A percentile compares a stretch with the other conserved stretches of the same genome.
phyloP scores from a whole-genome alignment of 2,797 vertebrate genomes.

The Muscicapa comitata region DNA sequence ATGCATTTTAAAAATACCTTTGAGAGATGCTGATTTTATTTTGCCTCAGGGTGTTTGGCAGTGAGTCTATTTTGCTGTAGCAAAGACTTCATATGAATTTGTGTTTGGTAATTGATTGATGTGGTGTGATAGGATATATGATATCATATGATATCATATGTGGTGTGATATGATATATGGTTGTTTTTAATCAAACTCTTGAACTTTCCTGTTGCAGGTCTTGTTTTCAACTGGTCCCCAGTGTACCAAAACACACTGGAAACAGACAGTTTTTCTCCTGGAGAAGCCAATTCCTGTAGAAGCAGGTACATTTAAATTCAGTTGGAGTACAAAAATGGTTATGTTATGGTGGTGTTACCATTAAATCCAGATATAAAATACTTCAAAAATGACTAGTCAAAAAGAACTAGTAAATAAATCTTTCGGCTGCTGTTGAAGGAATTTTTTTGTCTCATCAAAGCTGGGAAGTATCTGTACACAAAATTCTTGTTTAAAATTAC shows the following conservation, averaged over 20 bases:
- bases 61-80: conserved; percentile 73
- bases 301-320: conserved; percentile 76
- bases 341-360: not conserved
- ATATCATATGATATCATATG: not conserved
- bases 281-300: conserved; percentile 85
- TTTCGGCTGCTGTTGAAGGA: not conserved
- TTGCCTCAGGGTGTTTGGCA: conserved; percentile 69
- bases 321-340: not conserved
- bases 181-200: conserved; percentile 72
- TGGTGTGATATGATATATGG: conserved; percentile 67
- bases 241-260: conserved; percentile 91
- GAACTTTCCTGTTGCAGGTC: conserved; percentile 80
- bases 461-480: not conserved
- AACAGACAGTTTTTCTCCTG: conserved; percentile 90
- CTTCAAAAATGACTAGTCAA: rapidly evolving
- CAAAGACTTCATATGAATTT: conserved; percentile 68
- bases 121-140: conserved; percentile 61
- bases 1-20: conserved; percentile 77
- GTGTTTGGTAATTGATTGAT: conserved; percentile 70
- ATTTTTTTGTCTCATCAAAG: not conserved
- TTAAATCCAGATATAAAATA: not conserved
- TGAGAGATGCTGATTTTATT: conserved; percentile 22
- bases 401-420: not conserved
- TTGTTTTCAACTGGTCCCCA: conserved; percentile 90
- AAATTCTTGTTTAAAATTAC: not conserved